phyloP scores from a whole-genome alignment of 2,797 vertebrate genomes.

The Melopsittacus undulatus region DNA sequence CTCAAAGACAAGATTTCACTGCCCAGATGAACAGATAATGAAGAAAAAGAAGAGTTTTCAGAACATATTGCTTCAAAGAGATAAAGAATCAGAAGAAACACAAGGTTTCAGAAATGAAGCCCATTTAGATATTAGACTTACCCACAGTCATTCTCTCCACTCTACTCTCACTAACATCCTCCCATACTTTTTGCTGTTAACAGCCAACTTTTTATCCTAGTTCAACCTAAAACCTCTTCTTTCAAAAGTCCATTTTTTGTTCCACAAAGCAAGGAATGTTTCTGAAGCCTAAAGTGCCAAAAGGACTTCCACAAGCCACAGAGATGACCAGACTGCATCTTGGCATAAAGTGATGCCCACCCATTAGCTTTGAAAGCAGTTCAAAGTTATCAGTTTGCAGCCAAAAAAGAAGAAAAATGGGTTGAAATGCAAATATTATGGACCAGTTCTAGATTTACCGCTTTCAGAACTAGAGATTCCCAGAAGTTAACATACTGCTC shows the following conservation, averaged over 20 bases:
- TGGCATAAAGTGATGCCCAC: neutral
- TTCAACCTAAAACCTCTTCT: neutral
- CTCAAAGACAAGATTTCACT: neutral
- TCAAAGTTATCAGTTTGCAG: neutral
- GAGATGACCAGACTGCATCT: neutral
- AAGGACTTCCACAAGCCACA: neutral
- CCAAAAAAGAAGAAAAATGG: neutral
- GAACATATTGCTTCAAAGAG: neutral
- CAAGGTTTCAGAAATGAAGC: neutral
- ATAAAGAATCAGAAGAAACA: constrained; percentile 4
- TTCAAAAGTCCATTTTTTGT: neutral
- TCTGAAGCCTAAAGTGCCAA: neutral
- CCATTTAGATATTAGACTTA: neutral
- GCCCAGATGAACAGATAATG: constrained; percentile 6
- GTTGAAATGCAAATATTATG: neutral
- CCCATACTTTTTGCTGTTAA: neutral
- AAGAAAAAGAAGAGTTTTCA: neutral
- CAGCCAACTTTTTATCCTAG: neutral
- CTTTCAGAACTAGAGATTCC: neutral
- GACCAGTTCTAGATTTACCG: neutral
- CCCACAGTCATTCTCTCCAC: neutral
- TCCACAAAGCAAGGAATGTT: neutral
- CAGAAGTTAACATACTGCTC: neutral
- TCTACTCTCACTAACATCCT: neutral
- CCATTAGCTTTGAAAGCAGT: neutral